A percentile compares a stretch with the other conserved stretches of the same genome.
Evolutionary conservation across 2,888 invertebrate genomes (phyloP).

Genomic region (Cheilosia soror): DNA sequence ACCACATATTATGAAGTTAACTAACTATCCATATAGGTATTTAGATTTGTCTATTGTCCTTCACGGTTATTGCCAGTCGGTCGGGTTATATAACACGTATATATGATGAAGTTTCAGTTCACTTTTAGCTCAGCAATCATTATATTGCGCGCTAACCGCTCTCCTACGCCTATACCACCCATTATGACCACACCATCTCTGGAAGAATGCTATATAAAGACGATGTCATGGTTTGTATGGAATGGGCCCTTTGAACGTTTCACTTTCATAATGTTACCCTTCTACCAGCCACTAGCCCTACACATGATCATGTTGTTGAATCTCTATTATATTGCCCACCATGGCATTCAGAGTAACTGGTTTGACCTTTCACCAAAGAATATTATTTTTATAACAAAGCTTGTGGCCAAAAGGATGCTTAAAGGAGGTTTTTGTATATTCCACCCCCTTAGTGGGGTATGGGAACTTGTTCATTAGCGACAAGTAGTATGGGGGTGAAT

Average conservation of each 20-base stretch:
- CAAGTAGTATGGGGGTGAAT: not conserved
- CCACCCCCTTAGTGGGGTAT: not conserved
- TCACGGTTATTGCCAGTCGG: not conserved
- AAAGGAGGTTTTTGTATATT: not conserved
- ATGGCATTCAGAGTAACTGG: conserved; percentile 27
- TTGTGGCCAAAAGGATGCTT: conserved; percentile 3
- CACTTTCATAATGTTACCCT: not conserved
- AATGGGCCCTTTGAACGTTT: conserved; percentile 1
- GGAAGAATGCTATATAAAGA: no score
- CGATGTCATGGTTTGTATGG: no score
- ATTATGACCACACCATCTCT: not conserved
- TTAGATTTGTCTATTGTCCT: not conserved
- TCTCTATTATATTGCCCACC: conserved; percentile 12
- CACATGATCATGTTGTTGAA: conserved; percentile 21
- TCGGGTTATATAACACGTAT: not conserved
- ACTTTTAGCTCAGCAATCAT: not conserved
- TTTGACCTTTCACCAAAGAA: conserved; percentile 53
- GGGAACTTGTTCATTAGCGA: not conserved
- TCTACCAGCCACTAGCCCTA: not conserved
- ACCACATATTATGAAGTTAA: no score
- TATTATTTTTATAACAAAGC: conserved; percentile 59
- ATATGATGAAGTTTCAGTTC: not conserved
- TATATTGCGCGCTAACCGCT: no score
- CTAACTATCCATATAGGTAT: not conserved
- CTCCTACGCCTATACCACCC: no score